Evolutionary conservation across 2,113 vertebrate genomes (phyloP), one percentile per base, ranked within the genome.

Genomic region (Benitochromis conjunctus): DNA sequence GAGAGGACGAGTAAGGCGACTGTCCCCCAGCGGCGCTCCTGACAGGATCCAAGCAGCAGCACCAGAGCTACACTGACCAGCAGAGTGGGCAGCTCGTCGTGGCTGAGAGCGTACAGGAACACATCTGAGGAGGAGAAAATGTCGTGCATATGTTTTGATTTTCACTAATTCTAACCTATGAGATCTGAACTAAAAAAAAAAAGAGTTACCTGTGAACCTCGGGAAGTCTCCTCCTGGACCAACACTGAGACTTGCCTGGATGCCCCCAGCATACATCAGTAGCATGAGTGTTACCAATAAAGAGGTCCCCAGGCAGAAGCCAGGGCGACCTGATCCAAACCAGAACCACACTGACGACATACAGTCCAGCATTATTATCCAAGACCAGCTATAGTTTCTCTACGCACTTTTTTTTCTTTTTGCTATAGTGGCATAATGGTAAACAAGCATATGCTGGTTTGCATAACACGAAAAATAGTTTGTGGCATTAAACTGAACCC

Each of bases 1-100:
- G 97, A 97, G 69, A 96, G 90, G 5, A 89, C 24, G 7, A 98
- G 92, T 86, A 97, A 97, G 51, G 96, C 84, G 14, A 97, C 80
- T 0, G 97, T 97, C 43, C 98, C 97, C 96, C 97, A 96, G 53
- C 84, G 95, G 41, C 88, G 91, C 92, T 98, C 98, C 92, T 97
- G 96, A 43, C 81, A 88, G 36, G 95, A 95, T 60, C 97, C 96
- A 9, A 97, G 53, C 14, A 92, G 38, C 38, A 97, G 90, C 90
- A 98, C 88, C 21, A 97, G 89, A 6, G 90, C 71, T 26, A 96
- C 87, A 38, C 95, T 97, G 92, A 97, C 80, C 81, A 97, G 89
- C 81, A 98, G 94, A 21, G 96, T 92, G 0, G 93, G 78, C 7
- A 95, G 80, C 1, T 97, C 96, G 2, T 96, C 94, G 3, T 97